These are phyloP conservation scores for Trididemnum miniatum DNA, from an alignment of 23 tunicate genomes.

Conservation along the genomic window DNA sequence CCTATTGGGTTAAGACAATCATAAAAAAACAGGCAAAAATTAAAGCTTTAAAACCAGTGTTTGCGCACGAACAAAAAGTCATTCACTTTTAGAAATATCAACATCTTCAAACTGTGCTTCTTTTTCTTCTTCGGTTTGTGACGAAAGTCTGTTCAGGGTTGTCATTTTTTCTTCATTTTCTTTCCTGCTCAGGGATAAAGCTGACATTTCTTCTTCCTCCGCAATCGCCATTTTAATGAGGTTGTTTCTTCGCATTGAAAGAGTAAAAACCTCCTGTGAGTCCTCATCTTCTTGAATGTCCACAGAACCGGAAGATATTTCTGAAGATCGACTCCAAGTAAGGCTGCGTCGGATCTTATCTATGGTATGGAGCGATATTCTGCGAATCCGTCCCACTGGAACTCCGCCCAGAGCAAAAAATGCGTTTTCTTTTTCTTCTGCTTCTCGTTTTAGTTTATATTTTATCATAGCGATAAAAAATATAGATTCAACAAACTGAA, in stretches of 20 bases:
- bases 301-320: neutral
- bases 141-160: neutral
- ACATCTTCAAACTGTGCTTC: conserved; percentile 9
- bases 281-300: neutral
- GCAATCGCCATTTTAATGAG: conserved; percentile 9
- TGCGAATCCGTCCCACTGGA: conserved; percentile 31
- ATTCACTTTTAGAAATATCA: neutral
- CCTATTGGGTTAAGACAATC: too few relatives aligned
- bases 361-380: conserved; percentile 40
- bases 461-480: conserved; percentile 36
- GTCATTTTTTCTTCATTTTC: neutral
- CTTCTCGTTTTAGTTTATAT: neutral
- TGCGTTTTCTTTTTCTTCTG: conserved; percentile 6
- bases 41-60: too few relatives aligned
- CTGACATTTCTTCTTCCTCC: conserved; percentile 14
- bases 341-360: conserved; percentile 35
- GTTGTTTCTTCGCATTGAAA: neutral
- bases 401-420: conserved; percentile 3
- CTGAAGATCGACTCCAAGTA: conserved; percentile 4
- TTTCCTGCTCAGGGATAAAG: neutral
- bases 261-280: neutral
- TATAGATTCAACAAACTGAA: conserved; percentile 41
- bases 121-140: neutral
- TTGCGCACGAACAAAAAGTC: too few relatives aligned
- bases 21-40: too few relatives aligned